Conservation (phyloP, 2,113 vertebrate genomes). For the Crotalus viridis region DNA sequence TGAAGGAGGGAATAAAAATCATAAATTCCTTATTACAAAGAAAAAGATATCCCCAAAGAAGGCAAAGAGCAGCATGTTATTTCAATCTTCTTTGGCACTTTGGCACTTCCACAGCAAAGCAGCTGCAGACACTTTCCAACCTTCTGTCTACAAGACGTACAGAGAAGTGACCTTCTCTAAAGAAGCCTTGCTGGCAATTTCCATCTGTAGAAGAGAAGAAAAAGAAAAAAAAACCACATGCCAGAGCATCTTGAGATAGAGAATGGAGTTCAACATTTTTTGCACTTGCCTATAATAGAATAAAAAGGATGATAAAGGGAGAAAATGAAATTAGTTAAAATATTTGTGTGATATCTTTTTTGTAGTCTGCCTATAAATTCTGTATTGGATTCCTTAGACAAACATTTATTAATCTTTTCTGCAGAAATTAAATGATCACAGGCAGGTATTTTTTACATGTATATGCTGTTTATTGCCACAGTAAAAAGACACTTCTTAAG, state of each 20-base stretch:
- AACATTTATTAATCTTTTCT: background rate
- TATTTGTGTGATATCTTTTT: background rate
- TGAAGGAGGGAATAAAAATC: background rate
- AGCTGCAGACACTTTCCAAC: background rate
- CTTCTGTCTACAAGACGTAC: background rate
- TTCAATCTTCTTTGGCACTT: background rate
- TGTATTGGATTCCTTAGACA: background rate
- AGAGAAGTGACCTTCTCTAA: background rate
- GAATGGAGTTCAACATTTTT: constrained; percentile 32
- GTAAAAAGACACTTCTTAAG: background rate
- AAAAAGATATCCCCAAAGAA: background rate
- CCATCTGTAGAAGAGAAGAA: background rate
- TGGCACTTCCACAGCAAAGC: background rate
- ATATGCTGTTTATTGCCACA: background rate
- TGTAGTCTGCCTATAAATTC: background rate
- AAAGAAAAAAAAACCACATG: background rate
- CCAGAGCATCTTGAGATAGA: background rate
- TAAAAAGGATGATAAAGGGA: constrained; percentile 14
- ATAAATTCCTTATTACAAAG: background rate
- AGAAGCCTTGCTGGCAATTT: background rate
- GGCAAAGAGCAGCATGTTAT: background rate
- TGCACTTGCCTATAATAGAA: constrained; percentile 12
- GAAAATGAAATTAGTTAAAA: background rate
- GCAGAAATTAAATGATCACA: background rate
- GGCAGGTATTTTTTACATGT: background rate